Percentiles rank a stretch among this genome's conserved stretches.
phyloP scores from a whole-genome alignment of 2,888 invertebrate species.

The Acrobasis consociella region DNA sequence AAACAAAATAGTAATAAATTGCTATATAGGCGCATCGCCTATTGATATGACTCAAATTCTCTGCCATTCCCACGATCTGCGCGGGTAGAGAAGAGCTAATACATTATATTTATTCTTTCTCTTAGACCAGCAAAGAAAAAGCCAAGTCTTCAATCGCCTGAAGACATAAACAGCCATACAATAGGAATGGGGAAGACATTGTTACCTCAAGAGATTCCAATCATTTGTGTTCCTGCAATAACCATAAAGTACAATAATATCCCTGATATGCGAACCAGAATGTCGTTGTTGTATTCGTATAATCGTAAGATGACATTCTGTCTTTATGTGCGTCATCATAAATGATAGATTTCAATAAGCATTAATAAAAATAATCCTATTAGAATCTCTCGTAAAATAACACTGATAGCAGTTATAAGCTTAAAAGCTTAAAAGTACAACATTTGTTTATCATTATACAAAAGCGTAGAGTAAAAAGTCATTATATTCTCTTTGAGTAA shows the following conservation, averaged over 20 bases:
- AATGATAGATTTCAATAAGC: constrained; percentile 5
- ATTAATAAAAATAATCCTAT: constrained; percentile 10
- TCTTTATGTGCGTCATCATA: constrained; percentile 1
- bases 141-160: background rate
- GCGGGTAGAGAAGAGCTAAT: no score
- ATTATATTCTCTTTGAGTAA: no score
- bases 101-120: background rate
- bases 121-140: background rate
- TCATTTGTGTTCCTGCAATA: constrained; percentile 16
- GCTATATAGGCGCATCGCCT: no score
- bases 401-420: background rate
- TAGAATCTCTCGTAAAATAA: background rate
- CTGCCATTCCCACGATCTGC: no score
- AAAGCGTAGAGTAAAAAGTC: no score
- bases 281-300: constrained; percentile 13
- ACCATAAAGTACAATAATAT: constrained; percentile 19
- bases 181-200: constrained; percentile 14
- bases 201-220: constrained; percentile 15
- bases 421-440: no score
- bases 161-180: background rate
- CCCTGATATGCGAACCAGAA: constrained; percentile 13
- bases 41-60: no score
- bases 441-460: no score
- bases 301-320: constrained; percentile 13
- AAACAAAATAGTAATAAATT: no score